These are phyloP conservation scores for Drosophila mettleri DNA, from an alignment of 2,888 invertebrate species.

Conservation along the genomic window DNA sequence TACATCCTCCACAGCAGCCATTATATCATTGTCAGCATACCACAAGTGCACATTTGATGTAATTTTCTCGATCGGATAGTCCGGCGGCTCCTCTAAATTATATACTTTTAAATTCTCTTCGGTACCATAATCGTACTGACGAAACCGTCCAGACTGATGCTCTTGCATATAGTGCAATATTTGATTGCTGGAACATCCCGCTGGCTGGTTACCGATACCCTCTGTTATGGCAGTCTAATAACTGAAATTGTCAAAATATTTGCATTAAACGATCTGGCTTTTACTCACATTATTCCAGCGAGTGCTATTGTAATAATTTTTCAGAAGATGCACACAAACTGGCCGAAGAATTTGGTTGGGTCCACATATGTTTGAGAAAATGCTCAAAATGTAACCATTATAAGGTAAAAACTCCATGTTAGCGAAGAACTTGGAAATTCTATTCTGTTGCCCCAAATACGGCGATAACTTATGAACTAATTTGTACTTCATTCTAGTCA, in stretches of 20 bases:
- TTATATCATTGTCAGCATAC: slow-evolving; percentile 68
- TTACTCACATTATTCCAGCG: slow-evolving; percentile 56
- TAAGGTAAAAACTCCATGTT: slow-evolving; percentile 88
- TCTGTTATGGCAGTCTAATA: slow-evolving; percentile 58
- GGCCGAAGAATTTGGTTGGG: slow-evolving; percentile 45
- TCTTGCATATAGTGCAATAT: slow-evolving; percentile 76
- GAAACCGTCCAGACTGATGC: slow-evolving; percentile 65
- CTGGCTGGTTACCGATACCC: slow-evolving; percentile 62
- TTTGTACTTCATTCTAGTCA: slow-evolving; percentile 86
- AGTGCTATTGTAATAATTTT: slow-evolving; percentile 85
- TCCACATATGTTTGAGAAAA: slow-evolving; percentile 85
- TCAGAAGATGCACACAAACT: slow-evolving; percentile 87
- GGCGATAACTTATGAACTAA: slow-evolving; percentile 84
- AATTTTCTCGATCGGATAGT: slow-evolving; percentile 66
- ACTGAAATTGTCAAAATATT: not conserved
- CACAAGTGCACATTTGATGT: slow-evolving; percentile 65
- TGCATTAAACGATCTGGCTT: too few relatives aligned
- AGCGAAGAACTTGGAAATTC: slow-evolving; percentile 52
- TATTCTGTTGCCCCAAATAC: slow-evolving; percentile 63
- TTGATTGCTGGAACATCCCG: slow-evolving; percentile 76
- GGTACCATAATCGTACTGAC: slow-evolving; percentile 68
- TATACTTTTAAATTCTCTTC: slow-evolving; percentile 56
- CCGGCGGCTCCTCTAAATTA: slow-evolving; percentile 59
- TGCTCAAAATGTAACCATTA: slow-evolving; percentile 84
- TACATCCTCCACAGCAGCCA: slow-evolving; percentile 72